Conservation (phyloP, 2,113 vertebrate genomes). For the Chrysemys picta region DNA sequence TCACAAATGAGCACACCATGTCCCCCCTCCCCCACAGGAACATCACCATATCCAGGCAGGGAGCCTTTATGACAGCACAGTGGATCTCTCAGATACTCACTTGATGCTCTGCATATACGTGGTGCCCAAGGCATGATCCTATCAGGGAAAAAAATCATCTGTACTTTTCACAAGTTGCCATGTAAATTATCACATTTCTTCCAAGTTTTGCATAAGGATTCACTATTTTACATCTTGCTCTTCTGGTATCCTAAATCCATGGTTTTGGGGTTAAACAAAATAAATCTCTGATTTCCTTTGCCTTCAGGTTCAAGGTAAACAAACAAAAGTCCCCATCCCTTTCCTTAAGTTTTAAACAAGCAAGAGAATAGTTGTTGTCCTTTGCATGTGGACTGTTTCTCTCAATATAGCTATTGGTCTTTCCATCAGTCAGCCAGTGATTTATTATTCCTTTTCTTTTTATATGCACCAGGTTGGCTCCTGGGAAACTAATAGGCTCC, state of each 20-base stretch:
- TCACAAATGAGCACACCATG: neutral
- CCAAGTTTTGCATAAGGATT: neutral
- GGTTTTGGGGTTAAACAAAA: neutral
- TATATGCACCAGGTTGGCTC: accelerated
- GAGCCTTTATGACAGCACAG: constrained; percentile 61
- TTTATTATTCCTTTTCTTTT: neutral
- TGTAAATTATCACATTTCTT: neutral
- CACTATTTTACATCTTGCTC: neutral
- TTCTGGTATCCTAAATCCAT: neutral
- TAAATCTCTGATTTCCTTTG: neutral
- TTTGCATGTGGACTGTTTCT: neutral
- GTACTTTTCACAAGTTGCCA: neutral
- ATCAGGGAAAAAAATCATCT: neutral
- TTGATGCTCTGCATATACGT: neutral
- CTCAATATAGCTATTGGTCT: accelerated
- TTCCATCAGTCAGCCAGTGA: neutral
- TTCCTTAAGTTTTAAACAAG: neutral
- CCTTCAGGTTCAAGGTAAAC: neutral
- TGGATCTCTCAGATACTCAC: constrained; percentile 35
- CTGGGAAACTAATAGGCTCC: accelerated
- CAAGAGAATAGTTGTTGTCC: accelerated
- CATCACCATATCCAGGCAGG: neutral
- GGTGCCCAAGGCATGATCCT: neutral
- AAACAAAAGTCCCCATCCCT: neutral
- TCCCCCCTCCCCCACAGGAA: neutral